phyloP scores from a whole-genome alignment of 2,888 invertebrate species.

The Rugalucina vietnamica region DNA sequence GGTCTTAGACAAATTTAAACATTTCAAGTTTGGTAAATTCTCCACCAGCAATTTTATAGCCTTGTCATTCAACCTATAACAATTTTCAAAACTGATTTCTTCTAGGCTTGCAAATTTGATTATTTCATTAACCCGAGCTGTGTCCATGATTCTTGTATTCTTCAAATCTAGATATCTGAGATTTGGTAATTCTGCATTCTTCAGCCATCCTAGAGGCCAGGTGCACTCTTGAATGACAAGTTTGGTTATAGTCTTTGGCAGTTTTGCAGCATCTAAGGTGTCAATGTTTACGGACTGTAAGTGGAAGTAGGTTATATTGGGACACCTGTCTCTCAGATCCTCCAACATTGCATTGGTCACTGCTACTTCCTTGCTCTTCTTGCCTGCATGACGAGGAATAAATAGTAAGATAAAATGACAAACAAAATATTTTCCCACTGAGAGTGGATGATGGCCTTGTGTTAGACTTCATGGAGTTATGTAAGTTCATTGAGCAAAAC shows the following conservation, averaged over 20 bases:
- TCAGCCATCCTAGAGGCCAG: slow-evolving; percentile 74
- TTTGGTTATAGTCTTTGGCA: slow-evolving; percentile 65
- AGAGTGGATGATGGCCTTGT: too few relatives aligned
- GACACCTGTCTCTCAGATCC: slow-evolving; percentile 75
- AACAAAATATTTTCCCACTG: too few relatives aligned
- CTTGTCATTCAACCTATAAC: slow-evolving; percentile 68
- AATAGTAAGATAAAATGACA: too few relatives aligned
- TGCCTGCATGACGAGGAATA: too few relatives aligned
- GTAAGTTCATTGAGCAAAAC: too few relatives aligned
- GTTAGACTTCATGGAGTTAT: too few relatives aligned
- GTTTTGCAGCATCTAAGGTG: slow-evolving; percentile 58
- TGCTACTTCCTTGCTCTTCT: slow-evolving; percentile 68
- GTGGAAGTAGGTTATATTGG: slow-evolving; percentile 70
- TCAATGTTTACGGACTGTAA: slow-evolving; percentile 66
- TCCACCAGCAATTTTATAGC: slow-evolving; percentile 64
- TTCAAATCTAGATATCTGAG: slow-evolving; percentile 65
- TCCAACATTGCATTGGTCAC: slow-evolving; percentile 76
- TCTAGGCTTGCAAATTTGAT: slow-evolving; percentile 58
- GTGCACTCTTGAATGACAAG: slow-evolving; percentile 63
- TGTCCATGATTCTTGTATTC: slow-evolving; percentile 65
- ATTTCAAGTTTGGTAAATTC: slow-evolving; percentile 54
- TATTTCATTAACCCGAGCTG: slow-evolving; percentile 67
- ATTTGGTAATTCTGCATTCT: slow-evolving; percentile 59
- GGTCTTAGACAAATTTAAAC: slow-evolving; percentile 61
- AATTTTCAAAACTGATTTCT: slow-evolving; percentile 65